phyloP scores from a whole-genome alignment of 2,113 vertebrate genomes.

The Pelecanus crispus region DNA sequence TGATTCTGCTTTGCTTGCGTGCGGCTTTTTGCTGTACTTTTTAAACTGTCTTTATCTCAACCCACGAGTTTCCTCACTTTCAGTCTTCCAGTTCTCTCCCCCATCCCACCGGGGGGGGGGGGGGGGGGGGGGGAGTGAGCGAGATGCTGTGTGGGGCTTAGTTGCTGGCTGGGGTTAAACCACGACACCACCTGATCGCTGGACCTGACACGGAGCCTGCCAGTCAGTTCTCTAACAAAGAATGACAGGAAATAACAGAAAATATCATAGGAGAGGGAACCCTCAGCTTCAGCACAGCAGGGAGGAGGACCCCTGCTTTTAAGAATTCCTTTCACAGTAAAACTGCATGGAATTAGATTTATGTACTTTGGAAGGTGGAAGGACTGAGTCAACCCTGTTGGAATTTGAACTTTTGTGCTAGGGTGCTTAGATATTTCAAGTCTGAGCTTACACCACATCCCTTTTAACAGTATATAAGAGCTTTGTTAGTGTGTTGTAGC shows the following conservation, averaged over 20 bases:
- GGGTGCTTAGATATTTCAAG: background rate
- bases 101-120: too few species aligned
- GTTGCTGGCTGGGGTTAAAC: too few species aligned
- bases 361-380: constrained; percentile 46
- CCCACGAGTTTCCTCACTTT: too few species aligned
- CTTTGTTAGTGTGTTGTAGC: background rate
- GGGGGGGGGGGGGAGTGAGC: too few species aligned
- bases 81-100: too few species aligned
- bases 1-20: too few species aligned
- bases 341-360: constrained; percentile 43
- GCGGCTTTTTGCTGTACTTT: too few species aligned
- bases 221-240: background rate
- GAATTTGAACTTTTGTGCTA: constrained; percentile 64
- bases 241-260: background rate
- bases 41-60: too few species aligned
- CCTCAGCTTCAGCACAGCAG: background rate
- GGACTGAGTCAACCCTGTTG: constrained; percentile 43
- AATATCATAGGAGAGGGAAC: background rate
- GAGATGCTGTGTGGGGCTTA: too few species aligned
- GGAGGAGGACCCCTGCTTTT: constrained; percentile 34
- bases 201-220: background rate
- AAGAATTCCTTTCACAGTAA: constrained; percentile 3
- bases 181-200: background rate
- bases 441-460: background rate
- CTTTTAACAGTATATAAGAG: background rate